Evolutionary conservation across 2,113 vertebrate species (phyloP).

Genomic region (Ictalurus punctatus): DNA sequence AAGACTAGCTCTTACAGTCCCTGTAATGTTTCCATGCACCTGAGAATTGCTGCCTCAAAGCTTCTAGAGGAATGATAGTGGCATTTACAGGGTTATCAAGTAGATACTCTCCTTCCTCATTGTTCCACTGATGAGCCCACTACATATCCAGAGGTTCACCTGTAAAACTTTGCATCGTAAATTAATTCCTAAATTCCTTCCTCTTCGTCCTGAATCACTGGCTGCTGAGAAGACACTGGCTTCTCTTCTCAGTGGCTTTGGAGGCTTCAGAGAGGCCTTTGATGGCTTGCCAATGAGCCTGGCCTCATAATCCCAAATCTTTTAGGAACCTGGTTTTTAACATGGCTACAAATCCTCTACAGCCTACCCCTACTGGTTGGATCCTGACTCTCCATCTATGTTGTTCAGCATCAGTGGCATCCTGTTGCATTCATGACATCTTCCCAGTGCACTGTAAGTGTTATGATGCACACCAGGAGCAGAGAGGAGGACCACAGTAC

Average conservation of each 20-base stretch:
- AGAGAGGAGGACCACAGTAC: not conserved
- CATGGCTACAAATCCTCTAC: not conserved
- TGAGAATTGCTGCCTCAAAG: not conserved
- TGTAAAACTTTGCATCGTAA: not conserved
- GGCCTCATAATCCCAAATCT: not conserved
- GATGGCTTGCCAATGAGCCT: not conserved
- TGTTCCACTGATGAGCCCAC: not conserved
- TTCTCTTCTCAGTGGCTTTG: not conserved
- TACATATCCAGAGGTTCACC: not conserved
- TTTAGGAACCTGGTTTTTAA: not conserved
- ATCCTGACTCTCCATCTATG: not conserved
- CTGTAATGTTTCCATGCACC: not conserved
- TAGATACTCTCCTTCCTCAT: no score
- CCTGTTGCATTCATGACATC: not conserved
- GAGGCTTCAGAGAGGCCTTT: not conserved
- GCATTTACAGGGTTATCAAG: not conserved
- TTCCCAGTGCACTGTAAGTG: not conserved
- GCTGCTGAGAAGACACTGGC: not conserved
- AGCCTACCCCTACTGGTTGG: not conserved
- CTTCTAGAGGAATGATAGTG: not conserved
- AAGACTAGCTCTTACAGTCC: not conserved
- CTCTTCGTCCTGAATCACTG: not conserved
- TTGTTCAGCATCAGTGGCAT: not conserved
- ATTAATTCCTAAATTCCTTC: not conserved
- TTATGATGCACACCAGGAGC: not conserved